Evolutionary conservation across 2,888 invertebrate genomes (phyloP), one percentile per base, ranked within the genome.

Genomic region (Clivina fossor): DNA sequence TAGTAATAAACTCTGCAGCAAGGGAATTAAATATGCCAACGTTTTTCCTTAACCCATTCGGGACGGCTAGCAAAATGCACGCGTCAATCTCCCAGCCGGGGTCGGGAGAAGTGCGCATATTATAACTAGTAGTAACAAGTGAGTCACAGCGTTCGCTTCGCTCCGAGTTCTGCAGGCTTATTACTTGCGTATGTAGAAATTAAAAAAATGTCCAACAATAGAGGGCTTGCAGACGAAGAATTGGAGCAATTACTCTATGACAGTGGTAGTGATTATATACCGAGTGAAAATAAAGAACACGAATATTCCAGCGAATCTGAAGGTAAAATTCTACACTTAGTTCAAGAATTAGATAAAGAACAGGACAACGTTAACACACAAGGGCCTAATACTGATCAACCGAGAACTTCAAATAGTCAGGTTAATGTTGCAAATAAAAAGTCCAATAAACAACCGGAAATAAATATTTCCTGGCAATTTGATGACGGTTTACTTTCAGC

Each of bases 61-160:
- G n/a, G n/a, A n/a, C n/a, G n/a, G n/a, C n/a, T n/a, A n/a, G n/a
- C n/a, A n/a, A n/a, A n/a, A n/a, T n/a, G n/a, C n/a, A n/a, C n/a
- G n/a, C n/a, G n/a, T n/a, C n/a, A n/a, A n/a, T n/a, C 38, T n/a
- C 3, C 15, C 38, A 38, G 38, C 9, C 38, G 38, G 38, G 16
- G 15, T 38, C 38, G 38, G 38, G 38, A 38, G 19, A 4, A 38
- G 13, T 38, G 38, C 38, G 38, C 38, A 15, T 13, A 4, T 38
- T 15, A 38, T 4, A 9, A 15, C 16, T 15, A 38, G 38, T 38
- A 38, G 38, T 18, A 11, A 4, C 9, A 4, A 4, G 38, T 11
- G 11, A 38, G 38, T 5, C 38, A 38, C 16, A 38, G 38, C 4
- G 13, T 15, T 4, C 15, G 26, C 13, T 15, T 38, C 16, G 18